Percentiles rank a stretch among this genome's conserved stretches.
Conservation (phyloP, 2,797 vertebrate species). For the Fistularia commersonii region DNA sequence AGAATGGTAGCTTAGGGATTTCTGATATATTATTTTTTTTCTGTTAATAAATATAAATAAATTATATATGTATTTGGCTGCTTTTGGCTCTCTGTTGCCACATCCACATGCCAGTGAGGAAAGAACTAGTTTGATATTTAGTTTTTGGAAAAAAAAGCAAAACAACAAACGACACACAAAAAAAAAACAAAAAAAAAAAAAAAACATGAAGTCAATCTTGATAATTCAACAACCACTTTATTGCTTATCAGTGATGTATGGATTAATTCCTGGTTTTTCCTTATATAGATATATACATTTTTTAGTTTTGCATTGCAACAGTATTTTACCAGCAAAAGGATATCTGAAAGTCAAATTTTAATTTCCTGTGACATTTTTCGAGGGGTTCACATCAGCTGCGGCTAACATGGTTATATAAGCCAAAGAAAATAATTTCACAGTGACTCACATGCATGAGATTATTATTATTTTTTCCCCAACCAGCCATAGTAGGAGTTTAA, state of each 20-base stretch:
- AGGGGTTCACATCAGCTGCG: constrained; percentile 28
- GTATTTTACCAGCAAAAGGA: constrained; percentile 21
- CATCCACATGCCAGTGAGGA: background rate
- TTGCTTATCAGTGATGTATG: background rate
- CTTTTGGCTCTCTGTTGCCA: background rate
- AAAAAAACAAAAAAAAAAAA: too few relatives aligned
- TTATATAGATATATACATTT: background rate
- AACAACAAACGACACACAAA: too few relatives aligned
- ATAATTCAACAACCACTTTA: too few relatives aligned
- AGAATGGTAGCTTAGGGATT: too few relatives aligned
- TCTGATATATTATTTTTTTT: too few relatives aligned
- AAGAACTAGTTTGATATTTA: too few relatives aligned
- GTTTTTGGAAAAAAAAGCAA: too few relatives aligned
- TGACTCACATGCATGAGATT: constrained; percentile 42
- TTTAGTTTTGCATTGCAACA: constrained; percentile 9
- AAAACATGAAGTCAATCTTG: too few relatives aligned
- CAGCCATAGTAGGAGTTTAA: constrained; percentile 36
- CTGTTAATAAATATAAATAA: too few relatives aligned
- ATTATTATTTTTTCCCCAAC: constrained; percentile 13
- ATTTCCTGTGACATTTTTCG: constrained; percentile 35
- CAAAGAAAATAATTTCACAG: constrained; percentile 43
- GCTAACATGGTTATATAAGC: constrained; percentile 44
- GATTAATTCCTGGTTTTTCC: constrained; percentile 1
- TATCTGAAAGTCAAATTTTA: constrained; percentile 31
- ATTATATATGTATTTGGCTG: too few relatives aligned